A percentile compares a stretch with the other conserved stretches of the same genome.
Conservation (phyloP, 1,140 invertebrate genomes). For the Euwallacea similis region DNA sequence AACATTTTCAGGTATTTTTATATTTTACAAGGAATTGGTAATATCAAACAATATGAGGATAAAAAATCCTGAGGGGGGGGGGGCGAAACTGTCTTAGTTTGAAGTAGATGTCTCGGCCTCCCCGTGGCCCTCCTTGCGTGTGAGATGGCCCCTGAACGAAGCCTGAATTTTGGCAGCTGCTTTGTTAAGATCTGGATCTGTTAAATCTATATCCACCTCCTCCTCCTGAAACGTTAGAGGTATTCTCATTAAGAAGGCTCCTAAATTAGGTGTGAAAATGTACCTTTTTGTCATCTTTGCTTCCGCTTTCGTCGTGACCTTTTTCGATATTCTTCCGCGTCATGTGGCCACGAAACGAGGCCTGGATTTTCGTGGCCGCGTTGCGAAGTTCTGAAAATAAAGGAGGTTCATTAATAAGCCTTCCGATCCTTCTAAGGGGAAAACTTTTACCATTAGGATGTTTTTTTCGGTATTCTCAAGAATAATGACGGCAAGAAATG, state of each 20-base stretch:
- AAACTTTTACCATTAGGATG: constrained; percentile 2
- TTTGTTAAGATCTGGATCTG: constrained; percentile 85
- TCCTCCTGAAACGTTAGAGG: constrained; percentile 50
- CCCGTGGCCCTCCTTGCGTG: constrained; percentile 68
- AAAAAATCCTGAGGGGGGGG: too few relatives aligned
- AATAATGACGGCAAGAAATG: too few relatives aligned
- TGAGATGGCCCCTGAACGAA: constrained; percentile 88
- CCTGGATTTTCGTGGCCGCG: constrained; percentile 91
- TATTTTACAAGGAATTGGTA: too few relatives aligned
- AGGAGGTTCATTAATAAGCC: constrained; percentile 8
- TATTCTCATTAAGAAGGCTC: background rate
- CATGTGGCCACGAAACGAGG: constrained; percentile 89
- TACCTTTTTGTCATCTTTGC: constrained; percentile 10
- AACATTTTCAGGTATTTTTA: too few relatives aligned
- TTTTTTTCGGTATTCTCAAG: too few relatives aligned
- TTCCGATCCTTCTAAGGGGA: background rate
- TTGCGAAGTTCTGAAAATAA: constrained; percentile 72
- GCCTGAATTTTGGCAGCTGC: constrained; percentile 93
- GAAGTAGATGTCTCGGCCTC: constrained; percentile 19
- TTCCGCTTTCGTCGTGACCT: constrained; percentile 56
- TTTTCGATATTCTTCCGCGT: constrained; percentile 70
- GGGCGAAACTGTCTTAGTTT: background rate
- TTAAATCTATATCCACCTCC: constrained; percentile 76
- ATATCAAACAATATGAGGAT: too few relatives aligned
- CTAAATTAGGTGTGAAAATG: background rate